phyloP scores from a whole-genome alignment of 2,888 invertebrate genomes.

The Drosophila flavopinicola region DNA sequence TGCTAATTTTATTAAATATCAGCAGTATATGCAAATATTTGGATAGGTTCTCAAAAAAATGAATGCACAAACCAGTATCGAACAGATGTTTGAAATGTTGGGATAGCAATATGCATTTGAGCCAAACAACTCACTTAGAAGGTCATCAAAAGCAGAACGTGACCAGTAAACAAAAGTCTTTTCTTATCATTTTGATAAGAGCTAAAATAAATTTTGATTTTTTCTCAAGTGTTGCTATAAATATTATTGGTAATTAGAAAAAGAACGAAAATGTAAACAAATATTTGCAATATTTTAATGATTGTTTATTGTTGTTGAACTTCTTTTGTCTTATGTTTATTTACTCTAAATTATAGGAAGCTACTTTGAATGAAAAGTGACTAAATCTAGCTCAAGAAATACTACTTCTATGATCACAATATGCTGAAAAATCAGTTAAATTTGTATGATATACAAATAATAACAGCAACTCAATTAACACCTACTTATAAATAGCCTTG shows the following conservation, averaged over 20 bases:
- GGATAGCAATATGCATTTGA: background rate
- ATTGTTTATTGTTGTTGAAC: too few species aligned
- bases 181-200: background rate
- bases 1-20: slow-evolving; percentile 32
- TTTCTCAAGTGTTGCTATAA: background rate
- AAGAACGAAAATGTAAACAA: too few species aligned
- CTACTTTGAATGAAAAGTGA: too few species aligned
- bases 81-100: slow-evolving; percentile 2
- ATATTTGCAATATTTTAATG: too few species aligned
- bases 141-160: background rate
- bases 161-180: background rate
- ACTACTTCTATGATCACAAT: background rate
- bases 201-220: background rate
- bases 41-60: background rate
- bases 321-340: too few species aligned
- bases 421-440: background rate
- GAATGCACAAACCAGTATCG: background rate
- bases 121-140: background rate
- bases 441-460: background rate
- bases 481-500: background rate
- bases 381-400: too few species aligned
- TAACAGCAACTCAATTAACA: background rate
- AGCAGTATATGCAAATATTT: slow-evolving; percentile 19
- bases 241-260: too few species aligned
- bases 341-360: too few species aligned